phyloP scores from a whole-genome alignment of 2,888 invertebrate genomes.

The Meliscaeva auricollis region DNA sequence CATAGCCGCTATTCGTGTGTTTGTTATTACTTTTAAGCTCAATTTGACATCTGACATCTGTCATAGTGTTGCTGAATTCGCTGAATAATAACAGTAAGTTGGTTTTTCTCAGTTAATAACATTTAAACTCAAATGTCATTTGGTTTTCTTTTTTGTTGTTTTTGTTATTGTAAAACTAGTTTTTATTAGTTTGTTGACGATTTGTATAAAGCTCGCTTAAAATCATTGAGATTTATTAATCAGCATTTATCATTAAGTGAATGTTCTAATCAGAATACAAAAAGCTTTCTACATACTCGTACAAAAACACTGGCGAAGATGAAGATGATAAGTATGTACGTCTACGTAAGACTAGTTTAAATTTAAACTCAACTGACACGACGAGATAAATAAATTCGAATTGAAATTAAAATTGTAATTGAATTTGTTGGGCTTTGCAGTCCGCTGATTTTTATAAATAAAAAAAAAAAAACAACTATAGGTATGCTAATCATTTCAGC shows the following conservation, averaged over 20 bases:
- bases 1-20: neutral
- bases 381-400: constrained; percentile 2
- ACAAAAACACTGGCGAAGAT: neutral
- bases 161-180: neutral
- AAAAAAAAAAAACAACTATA: neutral
- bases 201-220: constrained; percentile 16
- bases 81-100: constrained; percentile 15
- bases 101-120: neutral
- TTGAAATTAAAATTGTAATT: neutral
- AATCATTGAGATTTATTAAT: constrained; percentile 2
- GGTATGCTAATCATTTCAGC: too few relatives aligned
- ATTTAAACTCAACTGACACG: neutral
- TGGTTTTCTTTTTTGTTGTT: neutral
- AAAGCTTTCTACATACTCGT: too few relatives aligned
- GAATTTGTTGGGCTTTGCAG: neutral
- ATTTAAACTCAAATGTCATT: neutral
- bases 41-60: constrained; percentile 13
- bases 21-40: neutral
- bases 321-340: neutral
- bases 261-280: constrained; percentile 11
- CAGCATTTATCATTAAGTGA: neutral
- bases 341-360: neutral
- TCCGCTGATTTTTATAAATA: neutral
- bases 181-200: constrained; percentile 2
- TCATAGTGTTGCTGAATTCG: neutral